Conservation (phyloP, 2,888 invertebrate genomes). For the Sericinus montela region DNA sequence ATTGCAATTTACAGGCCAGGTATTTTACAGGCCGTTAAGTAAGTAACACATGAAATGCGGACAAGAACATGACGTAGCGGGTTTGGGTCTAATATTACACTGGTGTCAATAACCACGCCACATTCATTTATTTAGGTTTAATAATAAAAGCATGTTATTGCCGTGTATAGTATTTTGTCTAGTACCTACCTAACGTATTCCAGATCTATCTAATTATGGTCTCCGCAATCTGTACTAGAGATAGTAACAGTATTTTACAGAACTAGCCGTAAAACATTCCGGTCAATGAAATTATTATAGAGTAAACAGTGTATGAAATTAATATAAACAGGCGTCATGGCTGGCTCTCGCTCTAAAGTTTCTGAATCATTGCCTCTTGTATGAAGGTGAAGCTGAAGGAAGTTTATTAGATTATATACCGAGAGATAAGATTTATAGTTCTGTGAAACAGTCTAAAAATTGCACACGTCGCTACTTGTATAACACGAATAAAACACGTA, state of each 20-base stretch:
- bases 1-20: too few relatives aligned
- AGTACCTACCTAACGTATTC: too few relatives aligned
- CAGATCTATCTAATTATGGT: too few relatives aligned
- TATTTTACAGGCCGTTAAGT: too few relatives aligned
- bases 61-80: too few relatives aligned
- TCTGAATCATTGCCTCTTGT: constrained; percentile 57
- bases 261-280: constrained; percentile 49
- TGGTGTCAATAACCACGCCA: too few relatives aligned
- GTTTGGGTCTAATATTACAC: too few relatives aligned
- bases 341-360: constrained; percentile 52
- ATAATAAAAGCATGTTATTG: too few relatives aligned
- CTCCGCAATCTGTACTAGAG: too few relatives aligned
- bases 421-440: constrained; percentile 68
- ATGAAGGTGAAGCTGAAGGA: constrained; percentile 65
- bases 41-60: too few relatives aligned
- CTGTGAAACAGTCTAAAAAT: constrained; percentile 61
- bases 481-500: constrained; percentile 1
- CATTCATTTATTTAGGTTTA: too few relatives aligned
- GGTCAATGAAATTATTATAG: constrained; percentile 69
- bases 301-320: constrained; percentile 61
- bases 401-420: constrained; percentile 64
- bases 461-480: constrained; percentile 45
- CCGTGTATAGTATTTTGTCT: too few relatives aligned
- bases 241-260: constrained; percentile 21
- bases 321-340: constrained; percentile 65